Percentiles rank a stretch among this genome's conserved stretches.
Conservation (phyloP, 2,888 invertebrate genomes). For the Tinea trinotella region DNA sequence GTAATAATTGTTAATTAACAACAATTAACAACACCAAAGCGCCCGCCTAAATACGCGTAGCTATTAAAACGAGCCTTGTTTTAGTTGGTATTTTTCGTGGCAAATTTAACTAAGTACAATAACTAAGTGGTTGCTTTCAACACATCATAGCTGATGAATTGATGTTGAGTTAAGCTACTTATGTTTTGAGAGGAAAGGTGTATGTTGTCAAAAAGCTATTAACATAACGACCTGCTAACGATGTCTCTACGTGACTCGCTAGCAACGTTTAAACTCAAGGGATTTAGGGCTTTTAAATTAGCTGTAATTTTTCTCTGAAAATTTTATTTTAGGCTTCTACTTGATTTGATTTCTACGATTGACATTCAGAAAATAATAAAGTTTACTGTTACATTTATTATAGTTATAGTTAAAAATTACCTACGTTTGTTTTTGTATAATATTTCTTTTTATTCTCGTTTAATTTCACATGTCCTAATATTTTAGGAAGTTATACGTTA, state of each 20-base stretch:
- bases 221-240: constrained; percentile 40
- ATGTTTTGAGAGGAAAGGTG: constrained; percentile 20
- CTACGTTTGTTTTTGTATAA: too few species aligned
- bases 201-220: constrained; percentile 29
- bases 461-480: too few species aligned
- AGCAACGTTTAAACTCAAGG: constrained; percentile 21
- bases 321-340: too few species aligned
- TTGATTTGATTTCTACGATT: too few species aligned
- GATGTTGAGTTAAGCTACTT: constrained; percentile 9
- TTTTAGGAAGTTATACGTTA: too few species aligned
- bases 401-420: too few species aligned
- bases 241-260: constrained; percentile 27
- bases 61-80: neutral
- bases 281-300: neutral
- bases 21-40: neutral
- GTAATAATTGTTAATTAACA: neutral
- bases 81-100: neutral
- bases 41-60: neutral
- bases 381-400: too few species aligned
- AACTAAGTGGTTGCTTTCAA: neutral
- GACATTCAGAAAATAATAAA: too few species aligned
- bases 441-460: too few species aligned
- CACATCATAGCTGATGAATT: neutral
- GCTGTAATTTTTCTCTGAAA: too few species aligned
- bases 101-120: neutral